Evolutionary conservation across 2,797 vertebrate genomes (phyloP).

Genomic region (Eulemur rubriventer): DNA sequence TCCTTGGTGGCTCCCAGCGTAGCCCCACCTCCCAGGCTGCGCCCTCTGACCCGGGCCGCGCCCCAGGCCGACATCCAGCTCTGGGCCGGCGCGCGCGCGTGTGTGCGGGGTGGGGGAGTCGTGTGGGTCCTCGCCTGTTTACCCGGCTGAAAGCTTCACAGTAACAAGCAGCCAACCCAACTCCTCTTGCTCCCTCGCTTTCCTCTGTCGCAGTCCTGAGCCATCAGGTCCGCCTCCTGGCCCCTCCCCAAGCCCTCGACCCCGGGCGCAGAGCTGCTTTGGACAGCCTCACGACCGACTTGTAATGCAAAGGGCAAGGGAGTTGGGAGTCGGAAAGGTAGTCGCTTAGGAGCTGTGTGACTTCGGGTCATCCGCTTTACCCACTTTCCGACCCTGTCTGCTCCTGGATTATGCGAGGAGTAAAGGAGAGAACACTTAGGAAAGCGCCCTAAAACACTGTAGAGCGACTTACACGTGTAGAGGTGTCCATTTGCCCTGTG

Average conservation of each 20-base stretch:
- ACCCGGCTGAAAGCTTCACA: rapidly evolving
- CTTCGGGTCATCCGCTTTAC: no score
- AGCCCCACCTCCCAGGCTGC: background rate
- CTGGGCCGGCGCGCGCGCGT: background rate
- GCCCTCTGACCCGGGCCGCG: background rate
- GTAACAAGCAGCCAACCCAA: rapidly evolving
- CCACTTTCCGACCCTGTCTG: background rate
- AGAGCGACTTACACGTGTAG: rapidly evolving
- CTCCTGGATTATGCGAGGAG: background rate
- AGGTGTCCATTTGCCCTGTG: background rate
- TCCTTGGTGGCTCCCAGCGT: background rate
- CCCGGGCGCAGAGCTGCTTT: background rate
- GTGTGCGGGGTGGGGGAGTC: background rate
- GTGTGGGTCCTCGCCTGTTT: rapidly evolving
- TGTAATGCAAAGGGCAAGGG: rapidly evolving
- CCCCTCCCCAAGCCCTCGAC: background rate
- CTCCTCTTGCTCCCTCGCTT: background rate
- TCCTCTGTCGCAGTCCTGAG: background rate
- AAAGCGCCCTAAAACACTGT: background rate
- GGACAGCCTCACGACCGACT: rapidly evolving
- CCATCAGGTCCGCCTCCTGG: background rate
- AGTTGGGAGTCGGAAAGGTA: background rate
- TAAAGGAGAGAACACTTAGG: rapidly evolving
- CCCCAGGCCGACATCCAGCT: rapidly evolving
- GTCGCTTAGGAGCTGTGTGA: background rate